Evolutionary conservation across 2,113 vertebrate species (phyloP).

Genomic region (Ardeotis arabs): DNA sequence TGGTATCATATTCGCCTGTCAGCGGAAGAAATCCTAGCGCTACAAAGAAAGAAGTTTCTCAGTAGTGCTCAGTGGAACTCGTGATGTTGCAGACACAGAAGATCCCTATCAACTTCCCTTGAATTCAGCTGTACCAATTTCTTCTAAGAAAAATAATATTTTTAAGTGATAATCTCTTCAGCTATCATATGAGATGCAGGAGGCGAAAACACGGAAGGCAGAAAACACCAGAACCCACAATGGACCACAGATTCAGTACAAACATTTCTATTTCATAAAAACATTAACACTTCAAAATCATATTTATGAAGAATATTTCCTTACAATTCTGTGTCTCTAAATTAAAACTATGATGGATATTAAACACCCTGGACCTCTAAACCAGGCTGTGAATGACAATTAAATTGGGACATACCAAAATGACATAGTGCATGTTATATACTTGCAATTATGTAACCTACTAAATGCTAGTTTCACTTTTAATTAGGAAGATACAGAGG

Average conservation of each 20-base stretch:
- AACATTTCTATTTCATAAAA: not conserved
- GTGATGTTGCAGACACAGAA: conserved; percentile 76
- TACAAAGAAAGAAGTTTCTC: conserved; percentile 73
- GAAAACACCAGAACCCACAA: not conserved
- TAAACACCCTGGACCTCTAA: not conserved
- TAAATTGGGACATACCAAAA: not conserved
- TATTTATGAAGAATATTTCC: not conserved
- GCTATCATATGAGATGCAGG: not conserved
- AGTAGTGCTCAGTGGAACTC: conserved; percentile 73
- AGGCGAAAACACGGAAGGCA: not conserved
- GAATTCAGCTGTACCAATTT: not conserved
- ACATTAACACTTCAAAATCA: not conserved
- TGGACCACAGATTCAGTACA: not conserved
- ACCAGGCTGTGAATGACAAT: not conserved
- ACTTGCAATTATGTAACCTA: not conserved
- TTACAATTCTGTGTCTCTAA: not conserved
- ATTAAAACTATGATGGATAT: not conserved
- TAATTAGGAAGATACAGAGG: not conserved
- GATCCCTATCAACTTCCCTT: not conserved
- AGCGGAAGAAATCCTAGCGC: conserved; percentile 76
- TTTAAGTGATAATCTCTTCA: not conserved
- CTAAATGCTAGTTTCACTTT: not conserved
- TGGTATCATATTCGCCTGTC: conserved; percentile 75
- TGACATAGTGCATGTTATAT: not conserved
- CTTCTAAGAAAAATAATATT: not conserved